phyloP scores from a whole-genome alignment of 2,888 invertebrate genomes.

The Choristoneura rosaceana region DNA sequence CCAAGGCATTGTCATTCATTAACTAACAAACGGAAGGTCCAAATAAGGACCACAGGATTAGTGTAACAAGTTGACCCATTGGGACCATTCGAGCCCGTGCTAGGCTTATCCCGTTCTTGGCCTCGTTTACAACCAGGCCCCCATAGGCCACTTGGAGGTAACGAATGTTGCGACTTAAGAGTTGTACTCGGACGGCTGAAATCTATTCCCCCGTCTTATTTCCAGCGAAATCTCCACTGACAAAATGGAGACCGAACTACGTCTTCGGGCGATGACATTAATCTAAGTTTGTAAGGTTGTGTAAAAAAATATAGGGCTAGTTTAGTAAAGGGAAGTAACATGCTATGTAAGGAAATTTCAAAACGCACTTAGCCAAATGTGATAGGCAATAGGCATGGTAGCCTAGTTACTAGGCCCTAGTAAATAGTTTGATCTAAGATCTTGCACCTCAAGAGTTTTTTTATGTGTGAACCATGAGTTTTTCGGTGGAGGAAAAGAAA shows the following conservation, averaged over 20 bases:
- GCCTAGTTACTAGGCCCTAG: no score
- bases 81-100: neutral
- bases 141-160: conserved; percentile 34
- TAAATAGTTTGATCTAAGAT: no score
- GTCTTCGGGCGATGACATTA: conserved; percentile 3
- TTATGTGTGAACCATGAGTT: no score
- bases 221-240: neutral
- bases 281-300: neutral
- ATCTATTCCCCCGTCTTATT: conserved; percentile 13
- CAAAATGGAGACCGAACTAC: neutral
- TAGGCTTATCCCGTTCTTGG: conserved; percentile 27
- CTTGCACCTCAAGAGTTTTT: no score
- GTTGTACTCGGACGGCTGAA: conserved; percentile 12
- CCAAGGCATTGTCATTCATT: neutral
- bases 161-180: conserved; percentile 33
- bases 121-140: conserved; percentile 33
- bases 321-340: no score
- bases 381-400: no score
- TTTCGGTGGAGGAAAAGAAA: no score
- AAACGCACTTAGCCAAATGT: no score
- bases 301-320: no score
- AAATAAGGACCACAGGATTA: conserved; percentile 1
- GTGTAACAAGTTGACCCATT: conserved; percentile 13
- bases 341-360: no score
- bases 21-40: neutral